Evolutionary conservation across 2,113 vertebrate genomes (phyloP), one percentile per base, ranked within the genome.

Genomic region (Orthonyx spaldingii): DNA sequence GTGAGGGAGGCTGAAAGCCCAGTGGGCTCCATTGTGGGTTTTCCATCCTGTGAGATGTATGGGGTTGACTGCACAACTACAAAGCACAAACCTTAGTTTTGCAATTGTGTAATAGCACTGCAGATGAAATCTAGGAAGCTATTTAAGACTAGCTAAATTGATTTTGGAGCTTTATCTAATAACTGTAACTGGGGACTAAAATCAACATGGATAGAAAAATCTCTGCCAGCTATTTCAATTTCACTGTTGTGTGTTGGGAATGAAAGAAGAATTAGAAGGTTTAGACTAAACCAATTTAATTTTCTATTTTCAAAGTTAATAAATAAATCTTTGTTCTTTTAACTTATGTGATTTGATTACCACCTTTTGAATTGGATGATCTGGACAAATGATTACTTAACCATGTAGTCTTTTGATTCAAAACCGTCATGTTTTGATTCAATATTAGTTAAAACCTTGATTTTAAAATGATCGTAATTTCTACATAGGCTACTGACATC

Each of bases 11-110:
- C n/a, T 89, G 72, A 52, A 93, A 77, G 44, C 30, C 44, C 23
- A n/a, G 44, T 0, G 3, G 24, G 28, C 5, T 72, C 23, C 2
- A 0, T 6, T 24, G 24, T 2, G 3, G 18, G 18, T 27, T 81
- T 55, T 77, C 33, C 32, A 11, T 47, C 32, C 59, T 52, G n/a
- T n/a, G 52, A 47, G 39, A 77, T 5, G 2, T 30, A 17, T 13
- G 1, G 1, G 15, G 50, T 42, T 11, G 1, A 18, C 16, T 57
- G 27, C n/a, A 63, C 24, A 44, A 21, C 13, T 33, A 19, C 24
- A 27, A 71, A 47, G 30, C 46, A 65, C 14, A 75, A n/a, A 71
- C 28, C 11, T 55, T 71, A 26, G 46, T 76, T 93, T 59, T 77
- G 28, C 23, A 46, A 8, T 55, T 32, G 4, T 44, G 19, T 68